Base-by-base conservation (phyloP, 2,113 vertebrate species). In the Passer domesticus region DNA sequence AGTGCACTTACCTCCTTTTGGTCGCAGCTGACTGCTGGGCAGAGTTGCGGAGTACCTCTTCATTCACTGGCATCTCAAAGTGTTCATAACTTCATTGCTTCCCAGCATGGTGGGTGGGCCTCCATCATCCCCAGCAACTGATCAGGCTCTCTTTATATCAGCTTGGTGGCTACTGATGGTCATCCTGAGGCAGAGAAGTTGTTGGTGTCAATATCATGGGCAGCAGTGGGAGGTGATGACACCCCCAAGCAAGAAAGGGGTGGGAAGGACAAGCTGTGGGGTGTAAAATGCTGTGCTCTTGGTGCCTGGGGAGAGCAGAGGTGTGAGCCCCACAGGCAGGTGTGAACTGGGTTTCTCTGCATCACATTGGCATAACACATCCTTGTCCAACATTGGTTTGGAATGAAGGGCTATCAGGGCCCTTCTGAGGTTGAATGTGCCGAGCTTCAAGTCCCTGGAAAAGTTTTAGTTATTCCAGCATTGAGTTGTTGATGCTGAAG, bases 311-410 rank as follows among this genome's bases (percentile, higher is more conserved):
- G 24, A 90, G 19, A 87, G 14, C 2, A 10, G 43, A 43, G 33
- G 7, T 1, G 2, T 55, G 7, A 20, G 10, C 12, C 23, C 41
- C 4, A 2, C 4, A 44, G 17, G 25, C 37, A 16, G 19, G 13
- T 41, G 22, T 43, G 35, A 76, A 4, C n/a, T 67, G 27, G 25
- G 13, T 25, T 64, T n/a, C 10, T 89, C 46, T 69, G 15, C 25
- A 39, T 46, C 30, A 81, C 44, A 6, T 10, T 16, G 55, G 27
- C 39, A 17, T 33, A 39, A 70, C 70, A 37, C 18, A 19, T 10
- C 19, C 23, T 80, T 35, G 13, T 62, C 46, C 39, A 47, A 9
- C 39, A 25, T 0, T 27, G 23, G 16, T 52, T 75, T 22, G 66
- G 33, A 78, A 79, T 46, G 41, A 21, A 81, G 23, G 22, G 9